These are phyloP conservation scores for Papilio gigon DNA, from an alignment of 2,888 invertebrate genomes.

Conservation along the genomic window DNA sequence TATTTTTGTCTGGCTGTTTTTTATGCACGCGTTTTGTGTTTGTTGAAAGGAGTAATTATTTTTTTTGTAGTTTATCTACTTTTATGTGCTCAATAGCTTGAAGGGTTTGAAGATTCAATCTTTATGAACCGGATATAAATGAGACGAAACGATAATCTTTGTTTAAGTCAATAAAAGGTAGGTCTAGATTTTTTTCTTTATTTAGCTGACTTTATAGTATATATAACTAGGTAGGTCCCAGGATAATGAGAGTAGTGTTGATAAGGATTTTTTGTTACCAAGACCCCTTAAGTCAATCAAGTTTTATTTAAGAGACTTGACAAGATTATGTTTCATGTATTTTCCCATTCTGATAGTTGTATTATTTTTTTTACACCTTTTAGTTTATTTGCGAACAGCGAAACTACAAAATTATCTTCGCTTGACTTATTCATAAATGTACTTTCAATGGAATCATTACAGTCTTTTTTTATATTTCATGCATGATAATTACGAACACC, in stretches of 20 bases:
- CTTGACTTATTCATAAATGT: constrained; percentile 37
- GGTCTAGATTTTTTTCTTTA: not conserved
- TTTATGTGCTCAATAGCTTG: constrained; percentile 5
- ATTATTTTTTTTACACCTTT: not conserved
- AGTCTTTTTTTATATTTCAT: constrained; percentile 21
- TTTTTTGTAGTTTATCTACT: constrained; percentile 35
- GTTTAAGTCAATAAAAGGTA: not conserved
- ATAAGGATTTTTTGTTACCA: not conserved
- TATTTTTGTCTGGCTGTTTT: constrained; percentile 38
- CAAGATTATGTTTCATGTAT: not conserved
- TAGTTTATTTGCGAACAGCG: constrained; percentile 12
- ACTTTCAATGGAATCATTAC: constrained; percentile 30
- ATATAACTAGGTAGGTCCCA: not conserved
- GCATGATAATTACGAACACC: constrained; percentile 33
- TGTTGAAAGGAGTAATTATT: constrained; percentile 30
- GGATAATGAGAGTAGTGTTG: not conserved
- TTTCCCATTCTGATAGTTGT: constrained; percentile 5
- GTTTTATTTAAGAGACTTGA: not conserved
- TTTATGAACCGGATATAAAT: constrained; percentile 22
- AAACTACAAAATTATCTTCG: constrained; percentile 25
- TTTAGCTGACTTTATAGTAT: not conserved
- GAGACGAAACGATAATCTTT: constrained; percentile 2
- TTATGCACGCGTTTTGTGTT: constrained; percentile 29
- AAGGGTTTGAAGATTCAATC: constrained; percentile 20
- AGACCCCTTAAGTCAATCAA: not conserved